Conservation (phyloP, 37 sponge, comb jelly and placozoan species). For the Hexactinellida sp. region DNA sequence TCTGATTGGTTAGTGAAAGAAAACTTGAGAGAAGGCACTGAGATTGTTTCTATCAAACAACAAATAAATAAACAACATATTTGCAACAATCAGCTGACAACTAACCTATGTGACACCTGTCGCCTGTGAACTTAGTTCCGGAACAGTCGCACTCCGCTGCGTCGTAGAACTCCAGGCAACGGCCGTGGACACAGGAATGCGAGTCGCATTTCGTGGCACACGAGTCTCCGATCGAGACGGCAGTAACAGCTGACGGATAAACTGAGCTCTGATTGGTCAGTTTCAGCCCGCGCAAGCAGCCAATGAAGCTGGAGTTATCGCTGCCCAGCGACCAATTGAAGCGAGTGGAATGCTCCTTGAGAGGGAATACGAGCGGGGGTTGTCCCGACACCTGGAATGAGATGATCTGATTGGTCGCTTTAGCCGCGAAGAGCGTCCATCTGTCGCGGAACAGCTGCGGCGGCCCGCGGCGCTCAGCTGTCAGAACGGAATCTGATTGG, state of each 20-base stretch:
- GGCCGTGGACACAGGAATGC: neutral
- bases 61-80: no score
- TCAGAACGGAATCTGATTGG: neutral
- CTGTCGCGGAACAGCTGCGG: neutral
- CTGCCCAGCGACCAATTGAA: neutral
- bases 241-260: neutral
- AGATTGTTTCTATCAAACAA: neutral
- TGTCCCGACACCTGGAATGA: neutral
- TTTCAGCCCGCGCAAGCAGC: neutral
- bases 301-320: neutral
- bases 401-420: neutral
- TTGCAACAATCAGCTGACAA: no score
- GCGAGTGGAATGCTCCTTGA: neutral
- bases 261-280: neutral
- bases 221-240: neutral
- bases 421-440: neutral
- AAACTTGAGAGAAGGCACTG: neutral
- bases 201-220: neutral
- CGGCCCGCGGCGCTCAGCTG: neutral
- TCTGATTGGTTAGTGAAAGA: neutral
- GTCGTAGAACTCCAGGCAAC: neutral
- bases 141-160: neutral
- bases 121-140: neutral
- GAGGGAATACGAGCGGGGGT: neutral
- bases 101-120: neutral